These are phyloP conservation scores for Acleris emargana DNA, from an alignment of 2,888 invertebrate species.

Conservation along the genomic window DNA sequence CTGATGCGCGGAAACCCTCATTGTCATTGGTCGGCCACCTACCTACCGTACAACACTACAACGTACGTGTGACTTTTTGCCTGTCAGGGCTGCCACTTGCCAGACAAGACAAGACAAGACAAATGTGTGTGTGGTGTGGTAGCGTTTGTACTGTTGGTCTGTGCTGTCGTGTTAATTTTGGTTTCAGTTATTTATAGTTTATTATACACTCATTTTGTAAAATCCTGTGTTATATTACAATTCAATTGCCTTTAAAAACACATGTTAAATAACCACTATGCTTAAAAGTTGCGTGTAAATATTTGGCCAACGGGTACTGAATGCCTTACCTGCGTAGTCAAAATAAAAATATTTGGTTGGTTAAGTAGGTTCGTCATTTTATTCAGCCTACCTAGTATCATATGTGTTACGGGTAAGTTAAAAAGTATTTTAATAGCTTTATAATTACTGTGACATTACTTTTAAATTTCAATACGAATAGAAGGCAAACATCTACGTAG, in stretches of 20 bases:
- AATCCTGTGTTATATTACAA: constrained; percentile 8
- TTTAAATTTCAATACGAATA: constrained; percentile 4
- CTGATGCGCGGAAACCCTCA: no score
- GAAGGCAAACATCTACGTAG: neutral
- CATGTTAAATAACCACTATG: constrained; percentile 37
- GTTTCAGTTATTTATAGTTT: constrained; percentile 31
- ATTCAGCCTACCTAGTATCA: constrained; percentile 20
- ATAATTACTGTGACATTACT: constrained; percentile 6
- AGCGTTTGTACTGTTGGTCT: constrained; percentile 6
- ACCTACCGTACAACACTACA: no score
- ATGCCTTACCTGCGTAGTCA: constrained; percentile 47
- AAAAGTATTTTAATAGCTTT: neutral
- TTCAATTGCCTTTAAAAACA: constrained; percentile 8
- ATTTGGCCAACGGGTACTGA: constrained; percentile 52
- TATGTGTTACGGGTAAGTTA: constrained; percentile 23
- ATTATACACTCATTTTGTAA: constrained; percentile 3
- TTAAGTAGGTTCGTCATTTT: neutral
- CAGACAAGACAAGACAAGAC: no score
- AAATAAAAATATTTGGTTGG: constrained; percentile 18
- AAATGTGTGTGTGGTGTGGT: constrained; percentile 2
- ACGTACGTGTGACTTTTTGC: neutral
- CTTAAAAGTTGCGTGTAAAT: constrained; percentile 48
- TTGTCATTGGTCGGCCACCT: no score
- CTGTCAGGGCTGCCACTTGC: neutral
- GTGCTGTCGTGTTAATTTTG: constrained; percentile 25